Evolutionary conservation across 1,140 invertebrate genomes (phyloP), one percentile per base, ranked within the genome.

Genomic region (Brachionus paranguensis): DNA sequence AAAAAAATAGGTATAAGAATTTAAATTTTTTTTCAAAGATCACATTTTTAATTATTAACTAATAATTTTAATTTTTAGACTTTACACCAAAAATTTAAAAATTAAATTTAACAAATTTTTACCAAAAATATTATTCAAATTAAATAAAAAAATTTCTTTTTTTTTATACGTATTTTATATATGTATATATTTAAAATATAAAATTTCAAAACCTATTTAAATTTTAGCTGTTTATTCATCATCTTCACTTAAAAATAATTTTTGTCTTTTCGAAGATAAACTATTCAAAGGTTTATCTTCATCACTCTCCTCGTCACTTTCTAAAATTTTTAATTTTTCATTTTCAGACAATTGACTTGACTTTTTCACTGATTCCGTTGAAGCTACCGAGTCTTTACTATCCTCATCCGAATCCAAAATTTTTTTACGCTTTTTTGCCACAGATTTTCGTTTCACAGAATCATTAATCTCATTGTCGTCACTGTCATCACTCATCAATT

Each of bases 391-490:
- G 1, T 50, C 72, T 50, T 76, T 17, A 24, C 47, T 50, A 47
- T 81, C 53, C 10, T 81, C 78, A 27, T 81, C 43, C 29, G 78
- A 81, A 43, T 81, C 78, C 2, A 60, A n/a, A 24, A 81, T 27
- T 81, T 81, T 60, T 41, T 81, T 81, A 2, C 72, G 17, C 8
- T 76, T 76, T 76, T 76, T 76, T 50, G 72, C 43, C 24, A 76
- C 72, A 50, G 8, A 12, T 68, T 81, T 81, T 47, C 78, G 50
- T 47, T 64, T 37, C 14, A 11, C 6, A 1, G 14, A 3, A 3
- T 64, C 24, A 20, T 64, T 17, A 64, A 43, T 24, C n/a, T 81
- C 78, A 37, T 37, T 37, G 27, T 64, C 53, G 11, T 81, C 78
- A 45, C 24, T 55, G 12, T 81, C 50, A 60, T 79, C 78, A 37